These are phyloP conservation scores for Rotaria sp. DNA, from an alignment of 2,888 invertebrate species.

Conservation along the genomic window DNA sequence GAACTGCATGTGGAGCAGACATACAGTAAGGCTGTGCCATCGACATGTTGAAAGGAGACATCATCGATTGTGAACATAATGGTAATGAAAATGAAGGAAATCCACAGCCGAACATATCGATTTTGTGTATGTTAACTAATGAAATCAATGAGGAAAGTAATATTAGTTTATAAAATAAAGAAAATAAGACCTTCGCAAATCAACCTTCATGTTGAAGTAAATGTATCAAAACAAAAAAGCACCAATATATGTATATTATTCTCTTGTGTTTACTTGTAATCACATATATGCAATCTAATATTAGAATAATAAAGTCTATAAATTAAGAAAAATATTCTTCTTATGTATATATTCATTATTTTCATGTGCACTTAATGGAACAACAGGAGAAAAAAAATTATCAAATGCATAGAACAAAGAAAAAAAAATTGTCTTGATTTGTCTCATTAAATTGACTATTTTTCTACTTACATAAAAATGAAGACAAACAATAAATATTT, in stretches of 20 bases:
- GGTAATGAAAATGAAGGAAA: neutral
- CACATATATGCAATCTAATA: neutral
- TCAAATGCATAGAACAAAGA: neutral
- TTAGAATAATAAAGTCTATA: neutral
- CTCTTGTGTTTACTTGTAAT: too few relatives aligned
- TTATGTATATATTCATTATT: neutral
- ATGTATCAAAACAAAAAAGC: neutral
- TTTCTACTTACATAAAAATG: neutral
- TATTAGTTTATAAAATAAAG: neutral
- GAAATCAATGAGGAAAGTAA: neutral
- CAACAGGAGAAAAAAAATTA: neutral
- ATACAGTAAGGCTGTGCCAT: neutral
- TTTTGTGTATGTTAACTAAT: neutral
- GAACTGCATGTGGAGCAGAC: neutral
- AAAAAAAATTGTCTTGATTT: neutral
- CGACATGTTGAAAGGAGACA: neutral
- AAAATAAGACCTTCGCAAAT: neutral
- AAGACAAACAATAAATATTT: neutral
- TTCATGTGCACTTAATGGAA: neutral
- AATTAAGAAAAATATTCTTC: neutral
- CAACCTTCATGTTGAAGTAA: neutral
- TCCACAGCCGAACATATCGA: neutral
- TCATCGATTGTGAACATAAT: neutral
- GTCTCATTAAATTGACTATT: neutral
- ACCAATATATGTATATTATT: too few relatives aligned